These are phyloP conservation scores for Acrocephalus kingi DNA, from an alignment of 2,113 vertebrate genomes.

Conservation along the genomic window DNA sequence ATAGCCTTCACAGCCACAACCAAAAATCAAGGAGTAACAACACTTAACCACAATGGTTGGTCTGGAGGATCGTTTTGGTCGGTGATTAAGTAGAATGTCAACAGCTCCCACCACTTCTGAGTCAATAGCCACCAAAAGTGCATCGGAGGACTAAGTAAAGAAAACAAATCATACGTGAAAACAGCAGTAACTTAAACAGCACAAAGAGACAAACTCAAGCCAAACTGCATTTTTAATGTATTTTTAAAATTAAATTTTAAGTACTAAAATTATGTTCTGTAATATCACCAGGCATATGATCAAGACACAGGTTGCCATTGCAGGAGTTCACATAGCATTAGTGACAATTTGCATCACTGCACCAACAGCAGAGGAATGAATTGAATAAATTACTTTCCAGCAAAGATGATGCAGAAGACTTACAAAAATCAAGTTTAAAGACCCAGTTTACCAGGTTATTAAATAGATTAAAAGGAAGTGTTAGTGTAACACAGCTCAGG, in stretches of 20 bases:
- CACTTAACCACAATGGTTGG: conserved; percentile 93
- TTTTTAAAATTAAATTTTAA: background rate
- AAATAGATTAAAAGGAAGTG: background rate
- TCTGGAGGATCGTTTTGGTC: conserved; percentile 90
- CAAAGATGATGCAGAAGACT: background rate
- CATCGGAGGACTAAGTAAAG: conserved; percentile 87
- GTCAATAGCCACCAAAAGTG: conserved; percentile 96
- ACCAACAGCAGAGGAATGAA: background rate
- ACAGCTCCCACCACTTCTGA: conserved; percentile 98
- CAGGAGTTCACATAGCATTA: background rate
- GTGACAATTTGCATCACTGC: background rate
- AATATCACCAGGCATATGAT: background rate
- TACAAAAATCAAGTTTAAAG: background rate
- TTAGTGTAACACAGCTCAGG: background rate
- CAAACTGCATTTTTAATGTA: background rate
- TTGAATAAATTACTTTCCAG: background rate
- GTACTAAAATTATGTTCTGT: background rate
- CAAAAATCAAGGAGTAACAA: conserved; percentile 22
- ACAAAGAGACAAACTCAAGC: background rate
- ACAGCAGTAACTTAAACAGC: background rate
- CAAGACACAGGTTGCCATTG: background rate
- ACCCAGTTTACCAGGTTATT: background rate
- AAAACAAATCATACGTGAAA: conserved; percentile 52
- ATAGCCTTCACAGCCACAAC: background rate
- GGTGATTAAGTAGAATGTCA: conserved; percentile 96